Evolutionary conservation across 2,888 invertebrate species (phyloP), one percentile per base, ranked within the genome.

Genomic region (Tiliacea aurago): DNA sequence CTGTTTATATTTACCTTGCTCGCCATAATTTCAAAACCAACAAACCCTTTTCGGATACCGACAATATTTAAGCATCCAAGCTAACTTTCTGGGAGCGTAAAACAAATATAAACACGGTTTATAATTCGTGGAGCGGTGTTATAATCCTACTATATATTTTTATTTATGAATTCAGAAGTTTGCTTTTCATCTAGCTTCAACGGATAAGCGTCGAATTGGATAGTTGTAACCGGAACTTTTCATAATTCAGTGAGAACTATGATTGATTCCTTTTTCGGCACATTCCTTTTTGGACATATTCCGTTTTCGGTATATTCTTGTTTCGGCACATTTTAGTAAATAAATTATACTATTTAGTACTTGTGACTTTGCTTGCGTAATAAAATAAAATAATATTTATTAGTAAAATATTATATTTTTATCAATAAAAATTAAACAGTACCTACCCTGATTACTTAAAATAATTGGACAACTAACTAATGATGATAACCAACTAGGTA

Each of bases 21-120:
- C 28, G 51, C n/a, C 11, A 28, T 49, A 33, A 75, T 65, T 77
- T 65, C 62, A 65, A 77, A 81, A 81, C 62, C 61, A 78, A 78
- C 81, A 62, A 56, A 56, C 43, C 67, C 45, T 56, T 66, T 37
- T 51, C 23, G 20, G 20, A 18, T n/a, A 11, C 47, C 0, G 13
- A 62, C 51, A 81, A 75, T 76, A 49, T 61, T 64, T n/a, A 13
- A 18, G 6, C n/a, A 45, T 15, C 3, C 5, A 9, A 15, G 20
- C 13, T 15, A 55, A 37, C 58, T 61, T 53, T 75, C 11, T 3
- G 43, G 18, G 11, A 23, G 23, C 47, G 20, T 53, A 37, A 81
- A 62, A 55, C 47, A 49, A 75, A 80, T 49, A 55, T 20, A 74
- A 74, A 64, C 81, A 28, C 7, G 10, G n/a, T 10, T 33, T 72